Evolutionary conservation across 2,797 vertebrate species (phyloP).

Genomic region (Pantherophis alleghaniensis): DNA sequence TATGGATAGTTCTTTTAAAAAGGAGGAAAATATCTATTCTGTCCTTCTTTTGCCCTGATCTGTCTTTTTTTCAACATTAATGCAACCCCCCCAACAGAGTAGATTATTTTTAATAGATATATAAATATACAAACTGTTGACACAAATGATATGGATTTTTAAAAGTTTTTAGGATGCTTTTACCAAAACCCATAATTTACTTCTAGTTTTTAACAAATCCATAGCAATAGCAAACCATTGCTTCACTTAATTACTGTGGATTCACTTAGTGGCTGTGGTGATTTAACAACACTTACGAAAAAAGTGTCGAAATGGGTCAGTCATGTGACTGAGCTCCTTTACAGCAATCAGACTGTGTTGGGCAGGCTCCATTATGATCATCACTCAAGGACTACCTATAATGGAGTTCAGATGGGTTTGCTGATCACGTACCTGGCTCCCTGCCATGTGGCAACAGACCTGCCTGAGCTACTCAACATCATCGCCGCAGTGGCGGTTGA

Average conservation of each 20-base stretch:
- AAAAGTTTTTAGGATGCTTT: neutral
- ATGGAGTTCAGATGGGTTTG: no score
- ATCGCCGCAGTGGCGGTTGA: no score
- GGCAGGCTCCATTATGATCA: neutral
- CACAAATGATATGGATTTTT: neutral
- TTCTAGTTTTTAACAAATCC: no score
- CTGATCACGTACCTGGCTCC: no score
- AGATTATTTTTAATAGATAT: neutral
- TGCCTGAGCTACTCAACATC: no score
- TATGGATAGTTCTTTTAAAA: neutral
- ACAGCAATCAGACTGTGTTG: neutral
- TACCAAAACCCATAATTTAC: no score
- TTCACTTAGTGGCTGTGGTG: neutral
- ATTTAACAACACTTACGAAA: neutral
- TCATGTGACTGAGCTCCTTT: neutral
- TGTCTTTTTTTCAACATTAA: neutral
- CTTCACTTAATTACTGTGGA: no score
- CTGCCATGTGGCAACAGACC: no score
- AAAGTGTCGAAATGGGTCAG: neutral
- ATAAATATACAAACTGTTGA: neutral
- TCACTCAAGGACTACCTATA: neutral
- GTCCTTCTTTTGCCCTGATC: neutral
- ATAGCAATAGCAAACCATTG: no score
- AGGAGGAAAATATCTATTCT: neutral
- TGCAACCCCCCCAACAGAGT: neutral